Percentiles rank a stretch among this genome's conserved stretches.
phyloP scores from a whole-genome alignment of 2,113 vertebrate genomes.

The Platycercus adscitus region DNA sequence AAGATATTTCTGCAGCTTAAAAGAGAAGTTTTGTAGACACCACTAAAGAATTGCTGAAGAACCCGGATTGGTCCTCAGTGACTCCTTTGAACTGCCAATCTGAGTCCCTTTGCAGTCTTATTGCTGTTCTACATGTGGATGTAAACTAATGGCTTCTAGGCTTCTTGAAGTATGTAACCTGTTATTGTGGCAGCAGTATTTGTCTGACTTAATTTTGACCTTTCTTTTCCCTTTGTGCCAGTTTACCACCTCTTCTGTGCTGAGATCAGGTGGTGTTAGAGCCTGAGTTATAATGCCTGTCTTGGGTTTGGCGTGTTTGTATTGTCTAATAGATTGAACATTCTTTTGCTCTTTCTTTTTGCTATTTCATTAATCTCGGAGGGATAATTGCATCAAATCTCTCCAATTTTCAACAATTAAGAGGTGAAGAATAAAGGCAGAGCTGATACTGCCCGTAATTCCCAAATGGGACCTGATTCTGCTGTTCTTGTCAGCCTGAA shows the following conservation, averaged over 20 bases:
- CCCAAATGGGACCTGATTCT: neutral
- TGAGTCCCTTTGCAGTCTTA: neutral
- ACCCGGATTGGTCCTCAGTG: neutral
- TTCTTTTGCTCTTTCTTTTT: neutral
- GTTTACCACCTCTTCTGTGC: neutral
- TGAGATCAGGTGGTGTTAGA: neutral
- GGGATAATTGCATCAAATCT: neutral
- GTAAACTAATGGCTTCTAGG: neutral
- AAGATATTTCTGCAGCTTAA: neutral
- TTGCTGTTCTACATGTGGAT: neutral
- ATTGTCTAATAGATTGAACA: neutral
- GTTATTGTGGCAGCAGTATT: neutral
- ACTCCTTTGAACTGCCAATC: neutral
- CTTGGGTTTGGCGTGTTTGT: neutral
- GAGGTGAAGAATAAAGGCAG: neutral
- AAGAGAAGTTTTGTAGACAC: neutral
- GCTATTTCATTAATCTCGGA: neutral
- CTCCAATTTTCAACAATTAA: neutral
- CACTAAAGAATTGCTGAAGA: neutral
- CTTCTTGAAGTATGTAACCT: neutral
- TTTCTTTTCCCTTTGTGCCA: neutral
- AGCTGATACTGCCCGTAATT: neutral
- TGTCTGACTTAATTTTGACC: neutral
- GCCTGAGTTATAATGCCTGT: neutral
- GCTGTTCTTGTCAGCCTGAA: neutral